Evolutionary conservation across 2,888 invertebrate genomes (phyloP), one percentile per base, ranked within the genome.

Genomic region (Orthosia gothica): DNA sequence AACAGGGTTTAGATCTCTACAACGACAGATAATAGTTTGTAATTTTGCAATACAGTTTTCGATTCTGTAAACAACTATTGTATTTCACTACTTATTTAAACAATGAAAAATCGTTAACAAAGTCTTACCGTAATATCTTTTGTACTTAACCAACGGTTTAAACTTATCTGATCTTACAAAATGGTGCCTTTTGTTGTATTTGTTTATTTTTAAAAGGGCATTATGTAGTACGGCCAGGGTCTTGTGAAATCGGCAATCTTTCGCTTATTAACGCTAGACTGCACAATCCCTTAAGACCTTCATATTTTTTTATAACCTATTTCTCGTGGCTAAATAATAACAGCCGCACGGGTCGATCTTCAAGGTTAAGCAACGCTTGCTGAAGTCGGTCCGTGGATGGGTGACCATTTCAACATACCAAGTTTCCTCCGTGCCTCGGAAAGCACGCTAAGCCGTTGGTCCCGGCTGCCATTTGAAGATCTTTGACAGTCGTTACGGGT

Each of bases 131-230:
- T 23, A 61, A 54, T 12, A 40, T 40, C 57, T 57, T 54, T 76
- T 76, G 57, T 67, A 54, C 57, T 65, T 52, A 45, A 69, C 18
- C n/a, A 74, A 63, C 68, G 63, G 68, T 68, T 68, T 5, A 63
- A 23, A 32, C 75, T 76, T 70, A 77, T 76, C 76, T 70, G 76
- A 76, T 77, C 47, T 70, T 77, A 62, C 65, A 67, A 66, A 67
- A 78, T 63, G 3, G 9, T 12, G 49, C 50, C 71, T 78, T 66
- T 78, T 71, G 71, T 78, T 57, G 26, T 61, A 18, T 45, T 52
- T 58, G 40, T 54, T 63, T 74, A 45, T 50, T 62, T 66, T 55
- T 2, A 55, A 65, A 72, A 55, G 49, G n/a, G 40, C 26, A 52
- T 58, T 59, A 20, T 32, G 23, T 47, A 63, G n/a, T 40, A 16